Base-by-base conservation (phyloP, 2,888 invertebrate species). In the Saturnia japonica region DNA sequence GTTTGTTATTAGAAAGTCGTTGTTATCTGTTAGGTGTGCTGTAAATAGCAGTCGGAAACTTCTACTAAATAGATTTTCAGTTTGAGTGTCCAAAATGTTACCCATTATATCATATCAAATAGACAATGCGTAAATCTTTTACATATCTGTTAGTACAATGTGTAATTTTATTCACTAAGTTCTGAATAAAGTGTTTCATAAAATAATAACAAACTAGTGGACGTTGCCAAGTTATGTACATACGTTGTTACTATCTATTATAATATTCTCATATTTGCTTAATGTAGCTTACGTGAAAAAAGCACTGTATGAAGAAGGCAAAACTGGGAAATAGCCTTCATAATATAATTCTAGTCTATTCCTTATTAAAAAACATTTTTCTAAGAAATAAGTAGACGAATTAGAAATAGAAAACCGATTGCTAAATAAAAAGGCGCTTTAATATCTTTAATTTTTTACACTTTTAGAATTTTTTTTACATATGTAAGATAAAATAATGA, bases 1-100 rank as follows among this genome's bases (percentile, higher is more conserved):
- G 79, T 85, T 86, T 88, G 85, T 88, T 87, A 82, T 85, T 84
- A 80, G 82, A 79, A 64, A 81, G 83, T 78, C 78, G 77, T 78
- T 77, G 77, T 82, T 87, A 86, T 87, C 87, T 81, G 74, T 75
- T 77, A 82, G 83, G 84, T 83, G 87, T 82, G 82, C 79, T 80
- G 28, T 69, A 45, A 64, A 70, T 71, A 73, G 57, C 68, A 70
- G 72, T 70, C 73, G 74, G 72, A 70, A 76, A 78, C 76, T 77
- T 77, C 77, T 73, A 60, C 12, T 76, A 74, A 75, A 75, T 72
- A 73, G 70, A 66, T 71, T 73, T 72, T 74, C 64, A 67, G 62
- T 72, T 73, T 74, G 71, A 74, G 67, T 73, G 72, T 72, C 69
- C 71, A 67, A 71, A 70, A 74, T 62, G 72, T 77, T 72, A 73